These are phyloP conservation scores for Neogobius melanostomus DNA, from an alignment of 2,113 vertebrate genomes.

Conservation along the genomic window DNA sequence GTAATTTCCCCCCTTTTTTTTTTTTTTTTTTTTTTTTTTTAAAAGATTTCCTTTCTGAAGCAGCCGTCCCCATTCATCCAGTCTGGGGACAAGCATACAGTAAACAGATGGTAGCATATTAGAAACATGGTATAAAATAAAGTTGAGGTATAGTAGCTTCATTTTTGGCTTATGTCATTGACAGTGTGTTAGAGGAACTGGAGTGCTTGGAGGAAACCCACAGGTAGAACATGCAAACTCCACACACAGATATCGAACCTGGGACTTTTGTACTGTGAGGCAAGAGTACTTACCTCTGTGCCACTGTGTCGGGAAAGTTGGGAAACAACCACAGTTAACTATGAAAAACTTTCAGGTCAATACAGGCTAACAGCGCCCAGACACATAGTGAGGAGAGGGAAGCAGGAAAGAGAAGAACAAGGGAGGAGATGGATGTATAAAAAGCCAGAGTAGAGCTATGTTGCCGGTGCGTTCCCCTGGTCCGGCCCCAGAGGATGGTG, in stretches of 20 bases:
- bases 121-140: too few species aligned
- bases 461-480: slow-evolving; percentile 41
- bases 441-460: slow-evolving; percentile 54
- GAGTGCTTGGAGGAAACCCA: too few species aligned
- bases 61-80: neutral
- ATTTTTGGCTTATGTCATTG: too few species aligned
- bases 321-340: slow-evolving; percentile 2
- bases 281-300: neutral
- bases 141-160: too few species aligned
- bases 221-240: too few species aligned
- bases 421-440: slow-evolving; percentile 51
- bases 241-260: too few species aligned
- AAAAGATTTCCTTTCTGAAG: neutral
- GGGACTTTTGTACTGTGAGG: neutral
- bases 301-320: neutral
- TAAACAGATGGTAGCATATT: too few species aligned
- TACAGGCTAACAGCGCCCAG: slow-evolving; percentile 28
- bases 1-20: too few species aligned
- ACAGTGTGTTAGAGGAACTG: too few species aligned
- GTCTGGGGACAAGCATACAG: neutral
- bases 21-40: neutral
- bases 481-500: slow-evolving; percentile 57
- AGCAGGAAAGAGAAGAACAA: slow-evolving; percentile 41
- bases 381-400: slow-evolving; percentile 25
- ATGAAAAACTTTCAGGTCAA: slow-evolving; percentile 40